Base-by-base conservation (phyloP, 2,113 vertebrate genomes). In the Myotis brandtii region DNA sequence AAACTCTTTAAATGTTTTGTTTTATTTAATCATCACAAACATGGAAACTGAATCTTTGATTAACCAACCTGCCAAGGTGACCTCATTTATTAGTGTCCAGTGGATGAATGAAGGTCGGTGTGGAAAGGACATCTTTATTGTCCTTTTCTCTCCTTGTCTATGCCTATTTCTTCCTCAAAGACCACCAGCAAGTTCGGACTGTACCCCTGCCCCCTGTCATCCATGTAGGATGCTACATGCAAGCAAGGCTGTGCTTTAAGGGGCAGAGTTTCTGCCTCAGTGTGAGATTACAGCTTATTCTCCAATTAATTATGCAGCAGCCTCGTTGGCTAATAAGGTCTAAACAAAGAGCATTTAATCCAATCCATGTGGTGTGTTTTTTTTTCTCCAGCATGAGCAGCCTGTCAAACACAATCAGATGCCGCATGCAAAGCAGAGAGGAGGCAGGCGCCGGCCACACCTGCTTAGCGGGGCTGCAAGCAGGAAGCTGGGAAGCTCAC, bases 331-430 rank as follows among this genome's bases (percentile, higher is more conserved):
- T 98, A 98, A 98, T 98, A 98, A 98, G 98, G 97, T 98, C 98
- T 98, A 98, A 98, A 99, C 98, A 98, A 98, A 98, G 98, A 98
- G 93, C 97, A 98, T 98, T 98, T 98, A 98, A 98, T 98, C 96
- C 97, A 98, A 97, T 98, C 98, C 97, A 97, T 97, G 92, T 98
- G 25, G 23, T 10, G 0, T 4, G 25, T 62, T 59, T 59, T 97
- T 98, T 46, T 98, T 69, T 87, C 97, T 98, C 97, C 97, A 95
- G 98, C 95, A 81, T 95, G 98, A 98, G 93, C 94, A 98, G 95
- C 96, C 97, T 98, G 98, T 98, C 98, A 98, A 98, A 98, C 96
- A 97, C 97, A 98, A 98, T 98, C 98, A 98, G 97, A 98, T 98
- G 98, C 98, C 77, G 79, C 97, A 97, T 97, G 97, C 97, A 98